phyloP scores from a whole-genome alignment of 2,888 invertebrate genomes.

The Zonitis immaculata region DNA sequence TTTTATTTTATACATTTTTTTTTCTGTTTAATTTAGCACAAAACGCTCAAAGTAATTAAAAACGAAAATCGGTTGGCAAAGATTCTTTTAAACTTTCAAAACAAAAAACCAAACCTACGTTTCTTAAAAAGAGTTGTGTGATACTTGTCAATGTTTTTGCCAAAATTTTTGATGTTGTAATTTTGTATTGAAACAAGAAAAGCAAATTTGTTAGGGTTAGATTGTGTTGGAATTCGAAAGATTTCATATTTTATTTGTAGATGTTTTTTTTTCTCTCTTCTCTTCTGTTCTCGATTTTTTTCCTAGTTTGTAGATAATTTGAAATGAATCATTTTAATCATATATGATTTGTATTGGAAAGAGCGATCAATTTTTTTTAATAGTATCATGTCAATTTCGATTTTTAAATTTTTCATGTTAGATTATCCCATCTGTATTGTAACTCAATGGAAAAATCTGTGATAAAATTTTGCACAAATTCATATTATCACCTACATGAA shows the following conservation, averaged over 20 bases:
- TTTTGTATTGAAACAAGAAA: neutral
- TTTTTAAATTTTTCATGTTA: neutral
- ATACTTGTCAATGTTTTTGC: conserved; percentile 2
- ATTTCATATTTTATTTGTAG: conserved; percentile 11
- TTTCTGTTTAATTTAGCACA: neutral
- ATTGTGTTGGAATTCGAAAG: conserved; percentile 2
- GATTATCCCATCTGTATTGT: conserved; percentile 14
- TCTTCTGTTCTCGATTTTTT: neutral
- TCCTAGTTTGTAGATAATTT: conserved; percentile 6
- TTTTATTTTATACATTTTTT: neutral
- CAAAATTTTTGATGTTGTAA: neutral
- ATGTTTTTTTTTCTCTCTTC: conserved; percentile 8
- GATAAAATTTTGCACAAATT: conserved; percentile 7
- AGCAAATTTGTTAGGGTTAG: neutral
- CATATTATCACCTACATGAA: neutral
- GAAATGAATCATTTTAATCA: conserved; percentile 10
- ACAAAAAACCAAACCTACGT: too few species aligned
- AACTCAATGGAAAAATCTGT: conserved; percentile 7
- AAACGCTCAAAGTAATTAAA: neutral
- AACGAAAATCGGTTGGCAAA: neutral
- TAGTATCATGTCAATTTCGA: neutral
- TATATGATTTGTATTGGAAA: conserved; percentile 19
- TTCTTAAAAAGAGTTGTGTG: conserved; percentile 11
- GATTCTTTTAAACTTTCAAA: too few species aligned
- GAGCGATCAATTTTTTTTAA: conserved; percentile 20